Base-by-base conservation (phyloP, 2,113 vertebrate species). In the Thymallus thymallus region DNA sequence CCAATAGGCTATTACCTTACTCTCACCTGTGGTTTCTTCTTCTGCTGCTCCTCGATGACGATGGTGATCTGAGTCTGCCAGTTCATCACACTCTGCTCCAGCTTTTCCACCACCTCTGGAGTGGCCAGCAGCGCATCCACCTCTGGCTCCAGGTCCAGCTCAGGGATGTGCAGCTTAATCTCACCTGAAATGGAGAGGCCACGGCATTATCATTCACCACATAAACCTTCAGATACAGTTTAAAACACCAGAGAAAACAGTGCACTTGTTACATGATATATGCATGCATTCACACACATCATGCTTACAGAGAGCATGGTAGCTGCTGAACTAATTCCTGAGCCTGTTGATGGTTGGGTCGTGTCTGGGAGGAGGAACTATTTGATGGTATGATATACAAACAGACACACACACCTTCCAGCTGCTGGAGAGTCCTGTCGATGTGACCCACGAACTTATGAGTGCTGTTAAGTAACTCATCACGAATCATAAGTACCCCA, bases 1-100 rank as follows among this genome's bases (percentile, higher is more conserved):
- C 48, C 16, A 51, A 7, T 13, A 60, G 56, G n/a, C 20, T 22
- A 60, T 7, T 9, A 5, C n/a, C 6, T 60, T 6, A 22, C 0
- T 72, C 0, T 72, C 87, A 98, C 96, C 96, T 96, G 91, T 5
- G 95, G 95, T 6, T 90, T 91, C 80, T 95, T 99, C 62, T 82
- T 84, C 80, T 91, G 85, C 76, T 95, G 93, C 69, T 90, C 90
- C 76, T 95, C 93, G 0, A 97, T 51, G 5, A 92, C 86, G 22
- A 84, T n/a, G 0, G 93, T 92, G 83, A 98, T 95, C 80, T 96
- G 93, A 32, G 86, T 90, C 73, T 95, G 85, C 98, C 97, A 99
- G 81, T 92, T 93, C 74, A 93, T 84, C 69, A 94, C 92, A 75
- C 90, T 95, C 9, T 89, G 91, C 83, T 97, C 95, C 85, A 99